Evolutionary conservation across 2,797 vertebrate species (phyloP), one percentile per base, ranked within the genome.

Genomic region (Oreonectes daqikongensis): DNA sequence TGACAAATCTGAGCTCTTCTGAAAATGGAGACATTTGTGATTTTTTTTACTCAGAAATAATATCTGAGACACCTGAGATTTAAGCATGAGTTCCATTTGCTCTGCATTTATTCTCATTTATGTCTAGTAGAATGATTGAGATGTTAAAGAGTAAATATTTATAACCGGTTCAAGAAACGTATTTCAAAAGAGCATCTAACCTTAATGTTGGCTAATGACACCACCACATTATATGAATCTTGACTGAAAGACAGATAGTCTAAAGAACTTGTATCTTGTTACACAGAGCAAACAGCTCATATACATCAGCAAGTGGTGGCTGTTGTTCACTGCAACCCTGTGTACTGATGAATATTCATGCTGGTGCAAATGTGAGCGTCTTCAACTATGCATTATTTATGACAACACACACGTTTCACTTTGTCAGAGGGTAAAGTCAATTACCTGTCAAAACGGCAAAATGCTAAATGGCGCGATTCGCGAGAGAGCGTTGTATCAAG

Each of bases 391-490:
- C 85, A 90, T 90, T 90, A 89, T 90, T 90, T 92, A 91, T 82
- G 60, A 82, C 81, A 86, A 88, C 87, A 87, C 72, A 82, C 85
- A 85, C 78, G 77, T 72, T 85, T 75, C 32, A 61, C 81, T 77
- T 88, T 79, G 18, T 74, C 84, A 81, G 75, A 90, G 87, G 82
- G 82, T 79, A 52, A 82, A 91, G 86, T 91, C 88, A 91, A 84
- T 90, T 90, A 91, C 86, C 88, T 90, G 89, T 87, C 87, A 90
- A 87, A 84, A 85, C 77, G 81, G 88, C 82, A 86, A 86, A 83
- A 89, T 82, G 87, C 85, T 92, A 91, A 92, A 92, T 85, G 85
- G 84, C 84, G 85, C 83, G 86, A 92, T 89, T 87, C 87, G 86
- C 84, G 26, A 57, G 82, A 86, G 85, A 87, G 67, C 85, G 85